A percentile compares a stretch with the other conserved stretches of the same genome.
Conservation (phyloP, 2,113 vertebrate species). For the Oophaga pumilio region DNA sequence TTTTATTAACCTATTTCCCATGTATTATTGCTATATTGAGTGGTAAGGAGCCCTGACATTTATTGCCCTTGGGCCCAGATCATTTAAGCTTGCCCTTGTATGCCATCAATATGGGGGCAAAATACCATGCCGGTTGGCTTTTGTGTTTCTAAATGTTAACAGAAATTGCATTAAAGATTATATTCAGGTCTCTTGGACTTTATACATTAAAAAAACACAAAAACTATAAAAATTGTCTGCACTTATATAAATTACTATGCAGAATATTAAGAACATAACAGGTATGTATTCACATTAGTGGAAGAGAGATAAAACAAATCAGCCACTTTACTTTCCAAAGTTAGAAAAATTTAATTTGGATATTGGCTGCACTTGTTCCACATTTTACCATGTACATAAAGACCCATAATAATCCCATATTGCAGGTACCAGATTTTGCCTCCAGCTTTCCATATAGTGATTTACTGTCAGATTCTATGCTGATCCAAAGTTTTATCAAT, state of each 20-base stretch:
- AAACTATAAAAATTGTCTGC: background rate
- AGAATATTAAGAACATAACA: background rate
- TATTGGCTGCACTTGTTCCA: background rate
- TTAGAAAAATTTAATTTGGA: too few species aligned
- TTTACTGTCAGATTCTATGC: background rate
- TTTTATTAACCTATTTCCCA: background rate
- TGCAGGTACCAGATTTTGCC: background rate
- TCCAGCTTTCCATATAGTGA: background rate
- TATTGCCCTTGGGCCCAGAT: background rate
- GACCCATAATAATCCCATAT: background rate
- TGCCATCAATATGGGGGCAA: background rate
- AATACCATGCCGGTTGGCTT: background rate
- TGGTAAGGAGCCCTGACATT: background rate
- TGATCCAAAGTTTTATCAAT: background rate
- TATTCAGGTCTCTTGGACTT: background rate
- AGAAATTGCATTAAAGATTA: background rate
- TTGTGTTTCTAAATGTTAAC: background rate
- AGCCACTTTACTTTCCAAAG: background rate
- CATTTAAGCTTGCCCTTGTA: background rate
- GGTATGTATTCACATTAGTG: background rate
- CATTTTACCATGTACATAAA: background rate
- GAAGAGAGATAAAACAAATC: background rate
- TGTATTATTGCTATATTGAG: background rate
- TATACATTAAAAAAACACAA: background rate
- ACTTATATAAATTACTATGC: too few species aligned